Evolutionary conservation across 2,888 invertebrate genomes (phyloP).

Genomic region (Netelia melanura): DNA sequence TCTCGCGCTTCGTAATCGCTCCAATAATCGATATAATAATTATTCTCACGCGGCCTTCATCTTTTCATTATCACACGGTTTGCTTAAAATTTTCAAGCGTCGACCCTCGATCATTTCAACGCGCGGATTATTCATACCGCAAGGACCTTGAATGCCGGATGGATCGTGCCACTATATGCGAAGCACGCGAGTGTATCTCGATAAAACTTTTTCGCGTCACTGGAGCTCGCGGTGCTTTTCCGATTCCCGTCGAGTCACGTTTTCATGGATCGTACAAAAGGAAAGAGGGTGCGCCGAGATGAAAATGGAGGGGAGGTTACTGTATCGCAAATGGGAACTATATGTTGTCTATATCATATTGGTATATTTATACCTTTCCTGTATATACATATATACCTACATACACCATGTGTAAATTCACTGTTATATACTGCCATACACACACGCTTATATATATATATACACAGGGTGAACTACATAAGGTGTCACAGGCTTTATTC

Average conservation of each 20-base stretch:
- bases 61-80: neutral
- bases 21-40: too few species aligned
- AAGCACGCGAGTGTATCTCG: constrained; percentile 47
- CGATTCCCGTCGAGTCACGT: constrained; percentile 63
- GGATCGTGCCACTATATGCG: neutral
- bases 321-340: constrained; percentile 36
- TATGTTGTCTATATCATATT: constrained; percentile 16
- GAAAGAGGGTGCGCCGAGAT: constrained; percentile 43
- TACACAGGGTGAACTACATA: too few species aligned
- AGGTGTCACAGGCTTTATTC: too few species aligned
- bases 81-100: neutral
- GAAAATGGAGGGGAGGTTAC: constrained; percentile 45
- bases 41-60: too few species aligned
- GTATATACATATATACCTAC: neutral
- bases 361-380: constrained; percentile 7
- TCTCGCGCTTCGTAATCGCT: too few species aligned
- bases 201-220: constrained; percentile 61
- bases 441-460: neutral
- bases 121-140: constrained; percentile 14
- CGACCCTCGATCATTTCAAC: neutral
- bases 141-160: constrained; percentile 11
- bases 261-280: constrained; percentile 66
- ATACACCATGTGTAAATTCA: neutral
- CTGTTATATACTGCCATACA: neutral
- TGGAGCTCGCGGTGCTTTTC: constrained; percentile 59